Evolutionary conservation across 2,888 invertebrate genomes (phyloP).

Genomic region (Lottia gigantea): DNA sequence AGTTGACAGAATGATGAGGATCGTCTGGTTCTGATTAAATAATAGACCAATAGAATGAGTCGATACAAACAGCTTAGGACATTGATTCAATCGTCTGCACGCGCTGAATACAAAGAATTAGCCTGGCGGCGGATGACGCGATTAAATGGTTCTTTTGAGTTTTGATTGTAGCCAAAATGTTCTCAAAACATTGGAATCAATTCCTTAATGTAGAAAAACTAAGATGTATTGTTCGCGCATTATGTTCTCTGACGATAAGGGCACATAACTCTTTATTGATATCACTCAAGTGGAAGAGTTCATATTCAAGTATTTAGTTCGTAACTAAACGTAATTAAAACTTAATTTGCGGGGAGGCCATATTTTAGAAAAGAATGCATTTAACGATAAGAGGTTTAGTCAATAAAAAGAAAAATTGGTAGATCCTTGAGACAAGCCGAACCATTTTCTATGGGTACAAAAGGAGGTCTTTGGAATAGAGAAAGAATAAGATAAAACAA

Average conservation of each 20-base stretch:
- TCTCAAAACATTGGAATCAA: constrained; percentile 18
- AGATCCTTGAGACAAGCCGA: too few species aligned
- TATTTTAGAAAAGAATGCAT: constrained; percentile 10
- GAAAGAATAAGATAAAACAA: constrained; percentile 1
- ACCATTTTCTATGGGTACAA: too few species aligned
- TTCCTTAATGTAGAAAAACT: constrained; percentile 20
- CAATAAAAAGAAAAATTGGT: constrained; percentile 7
- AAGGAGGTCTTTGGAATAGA: too few species aligned
- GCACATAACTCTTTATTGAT: constrained; percentile 8
- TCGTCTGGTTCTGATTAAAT: constrained; percentile 5
- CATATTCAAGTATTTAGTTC: constrained; percentile 13
- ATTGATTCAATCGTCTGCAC: constrained; percentile 20
- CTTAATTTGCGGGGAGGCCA: constrained; percentile 21
- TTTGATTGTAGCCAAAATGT: constrained; percentile 17
- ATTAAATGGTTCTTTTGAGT: constrained; percentile 18
- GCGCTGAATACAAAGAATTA: constrained; percentile 18
- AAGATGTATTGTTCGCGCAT: constrained; percentile 15
- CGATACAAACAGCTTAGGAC: constrained; percentile 13
- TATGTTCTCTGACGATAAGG: constrained; percentile 12
- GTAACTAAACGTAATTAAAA: constrained; percentile 22
- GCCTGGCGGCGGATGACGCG: constrained; percentile 20
- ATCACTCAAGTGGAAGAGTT: neutral
- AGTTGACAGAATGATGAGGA: constrained; percentile 9
- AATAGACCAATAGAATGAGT: constrained; percentile 6
- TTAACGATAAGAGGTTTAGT: constrained; percentile 15